Evolutionary conservation across 1,140 invertebrate genomes (phyloP), one percentile per base, ranked within the genome.

Genomic region (Neodiprion lecontei): DNA sequence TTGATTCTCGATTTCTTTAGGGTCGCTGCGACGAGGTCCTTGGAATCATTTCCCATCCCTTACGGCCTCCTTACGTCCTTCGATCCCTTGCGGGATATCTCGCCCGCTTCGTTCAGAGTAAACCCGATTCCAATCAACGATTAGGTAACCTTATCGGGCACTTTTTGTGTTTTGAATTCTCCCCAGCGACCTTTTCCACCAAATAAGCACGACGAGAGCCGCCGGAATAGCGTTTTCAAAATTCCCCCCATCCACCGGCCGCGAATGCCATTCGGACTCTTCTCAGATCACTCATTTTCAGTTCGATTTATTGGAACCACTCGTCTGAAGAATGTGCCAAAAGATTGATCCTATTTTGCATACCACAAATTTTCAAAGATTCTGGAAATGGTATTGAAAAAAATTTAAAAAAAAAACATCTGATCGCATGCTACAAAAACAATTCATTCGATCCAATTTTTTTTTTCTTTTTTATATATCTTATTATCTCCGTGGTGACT

Each of bases 31-130:
- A 69, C 8, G 67, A 17, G 9, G 12, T 47, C 12, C 11, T 69
- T 21, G 40, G 40, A 69, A 69, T 69, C 67, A 47, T 69, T 69
- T 69, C 67, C 67, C 67, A 69, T 69, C 17, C 21, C 67, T 69
- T 47, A 69, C 23, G 40, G 11, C 67, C 11, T 21, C 17, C 23
- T 23, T 69, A 69, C 67, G 17, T 7, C 40, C 67, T 47, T 47
- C 67, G 40, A 47, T 21, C 17, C n/a, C 53, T 61, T 61, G 14
- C n/a, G 53, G 5, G 53, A 61, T 61, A 12, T 61, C 53, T 17
- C 11, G 53, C 7, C 53, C 5, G 53, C 7, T 61, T 61, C 28
- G 28, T 40, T 40, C 53, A 17, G 53, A 17, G 11, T 17, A 61
- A 21, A 47, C 40, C 11, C 67, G 67, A 69, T 69, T 47, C 67